Conservation (phyloP, 2,888 invertebrate genomes). For the Argynnis bischoffii region DNA sequence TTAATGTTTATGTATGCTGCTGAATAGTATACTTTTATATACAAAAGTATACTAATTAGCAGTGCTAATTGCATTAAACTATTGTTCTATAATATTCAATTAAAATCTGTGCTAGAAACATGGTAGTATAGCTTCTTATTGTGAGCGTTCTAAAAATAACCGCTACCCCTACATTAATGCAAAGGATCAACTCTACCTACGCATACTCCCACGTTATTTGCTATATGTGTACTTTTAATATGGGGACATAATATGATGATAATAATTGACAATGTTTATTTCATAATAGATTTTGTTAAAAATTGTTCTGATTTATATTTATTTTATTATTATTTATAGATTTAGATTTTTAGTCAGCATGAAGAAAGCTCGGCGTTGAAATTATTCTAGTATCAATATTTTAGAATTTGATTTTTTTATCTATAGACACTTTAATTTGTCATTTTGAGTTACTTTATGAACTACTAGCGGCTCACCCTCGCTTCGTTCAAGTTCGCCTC, state of each 20-base stretch:
- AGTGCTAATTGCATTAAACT: too few relatives aligned
- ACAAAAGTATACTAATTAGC: too few relatives aligned
- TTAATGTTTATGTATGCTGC: too few relatives aligned
- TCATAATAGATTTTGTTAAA: not conserved
- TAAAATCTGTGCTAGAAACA: conserved; percentile 4
- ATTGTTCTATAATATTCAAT: not conserved
- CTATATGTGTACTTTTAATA: conserved; percentile 35
- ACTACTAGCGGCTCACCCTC: too few relatives aligned
- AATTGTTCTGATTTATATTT: too few relatives aligned
- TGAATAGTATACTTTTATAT: too few relatives aligned
- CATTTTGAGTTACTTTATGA: too few relatives aligned
- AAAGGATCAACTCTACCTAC: conserved; percentile 30
- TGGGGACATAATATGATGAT: conserved; percentile 24
- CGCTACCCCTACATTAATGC: conserved; percentile 30
- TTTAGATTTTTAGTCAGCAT: too few relatives aligned
- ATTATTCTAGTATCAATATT: too few relatives aligned
- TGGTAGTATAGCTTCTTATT: conserved; percentile 6
- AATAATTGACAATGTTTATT: conserved; percentile 1
- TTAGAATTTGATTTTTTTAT: not conserved
- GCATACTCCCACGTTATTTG: conserved; percentile 34
- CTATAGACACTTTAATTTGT: not conserved
- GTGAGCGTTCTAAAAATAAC: conserved; percentile 32
- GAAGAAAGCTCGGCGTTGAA: too few relatives aligned
- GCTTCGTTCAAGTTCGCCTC: too few relatives aligned
- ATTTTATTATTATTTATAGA: too few relatives aligned